Evolutionary conservation across 37 sponge, comb jelly and placozoan species (phyloP).

Genomic region (Mnemiopsis leidyi): DNA sequence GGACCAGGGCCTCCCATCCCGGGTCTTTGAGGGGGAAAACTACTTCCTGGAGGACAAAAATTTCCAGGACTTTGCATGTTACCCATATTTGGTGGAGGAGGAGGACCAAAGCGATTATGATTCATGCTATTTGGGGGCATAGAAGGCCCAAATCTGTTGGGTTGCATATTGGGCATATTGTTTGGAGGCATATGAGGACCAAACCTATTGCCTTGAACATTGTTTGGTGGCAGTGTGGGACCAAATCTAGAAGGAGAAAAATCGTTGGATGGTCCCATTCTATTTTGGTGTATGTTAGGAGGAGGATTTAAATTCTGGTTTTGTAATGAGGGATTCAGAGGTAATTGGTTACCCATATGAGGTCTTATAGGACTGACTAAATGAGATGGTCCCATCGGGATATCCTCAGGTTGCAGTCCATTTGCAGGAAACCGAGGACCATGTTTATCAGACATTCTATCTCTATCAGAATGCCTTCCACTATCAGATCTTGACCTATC

Average conservation of each 20-base stretch:
- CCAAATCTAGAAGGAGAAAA: neutral
- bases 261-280: neutral
- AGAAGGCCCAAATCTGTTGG: neutral
- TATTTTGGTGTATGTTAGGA: neutral
- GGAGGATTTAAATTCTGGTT: neutral
- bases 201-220: neutral
- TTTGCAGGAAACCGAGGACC: too few species aligned
- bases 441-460: neutral
- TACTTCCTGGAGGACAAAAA: neutral
- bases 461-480: neutral
- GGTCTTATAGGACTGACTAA: too few species aligned
- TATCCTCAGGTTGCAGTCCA: too few species aligned
- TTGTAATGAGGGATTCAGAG: neutral
- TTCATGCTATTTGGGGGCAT: conserved; percentile 12
- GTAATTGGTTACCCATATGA: neutral
- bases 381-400: too few species aligned
- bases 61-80: neutral
- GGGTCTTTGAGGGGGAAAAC: conserved; percentile 6
- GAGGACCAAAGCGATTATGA: conserved; percentile 19
- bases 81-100: neutral
- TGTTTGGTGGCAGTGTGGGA: neutral
- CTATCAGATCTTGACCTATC: neutral
- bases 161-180: neutral
- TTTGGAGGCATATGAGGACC: conserved; percentile 24
- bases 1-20: neutral